These are phyloP conservation scores for Reticulitermes lucifugus DNA, from an alignment of 2,888 invertebrate species.

Conservation along the genomic window DNA sequence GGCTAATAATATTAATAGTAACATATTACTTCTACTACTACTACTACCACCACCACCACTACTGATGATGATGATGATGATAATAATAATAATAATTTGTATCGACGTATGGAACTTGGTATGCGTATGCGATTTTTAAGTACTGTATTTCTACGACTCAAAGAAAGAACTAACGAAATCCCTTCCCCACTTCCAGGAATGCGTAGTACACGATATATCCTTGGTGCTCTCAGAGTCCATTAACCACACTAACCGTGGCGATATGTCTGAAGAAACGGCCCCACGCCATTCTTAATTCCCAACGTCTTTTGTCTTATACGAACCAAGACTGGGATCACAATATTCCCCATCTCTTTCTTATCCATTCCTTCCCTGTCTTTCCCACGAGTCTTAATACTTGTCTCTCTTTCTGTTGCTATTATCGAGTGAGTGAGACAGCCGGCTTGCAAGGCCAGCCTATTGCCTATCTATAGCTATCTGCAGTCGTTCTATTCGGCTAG, in stretches of 20 bases:
- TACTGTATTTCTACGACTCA: too few species aligned
- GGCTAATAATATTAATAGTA: too few species aligned
- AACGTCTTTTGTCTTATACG: conserved; percentile 9
- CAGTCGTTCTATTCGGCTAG: conserved; percentile 15
- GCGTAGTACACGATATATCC: background rate
- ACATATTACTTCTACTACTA: too few species aligned
- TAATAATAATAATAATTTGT: too few species aligned
- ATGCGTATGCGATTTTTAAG: too few species aligned
- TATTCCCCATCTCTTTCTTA: background rate
- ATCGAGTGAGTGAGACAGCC: conserved; percentile 6
- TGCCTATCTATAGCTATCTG: conserved; percentile 33
- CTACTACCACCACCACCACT: too few species aligned
- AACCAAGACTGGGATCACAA: background rate
- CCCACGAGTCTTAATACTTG: background rate
- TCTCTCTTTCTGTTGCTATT: background rate
- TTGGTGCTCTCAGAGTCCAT: background rate
- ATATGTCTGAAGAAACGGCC: background rate
- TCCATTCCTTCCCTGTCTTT: background rate
- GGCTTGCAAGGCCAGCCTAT: background rate
- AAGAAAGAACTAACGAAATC: too few species aligned
- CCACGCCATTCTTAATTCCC: conserved; percentile 12
- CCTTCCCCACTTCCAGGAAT: too few species aligned
- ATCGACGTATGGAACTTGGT: too few species aligned
- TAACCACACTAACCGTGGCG: background rate
- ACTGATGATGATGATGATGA: too few species aligned